Percentiles rank a stretch among this genome's conserved stretches.
Conservation (phyloP, 2,797 vertebrate genomes). For the Darevskia mixta region DNA sequence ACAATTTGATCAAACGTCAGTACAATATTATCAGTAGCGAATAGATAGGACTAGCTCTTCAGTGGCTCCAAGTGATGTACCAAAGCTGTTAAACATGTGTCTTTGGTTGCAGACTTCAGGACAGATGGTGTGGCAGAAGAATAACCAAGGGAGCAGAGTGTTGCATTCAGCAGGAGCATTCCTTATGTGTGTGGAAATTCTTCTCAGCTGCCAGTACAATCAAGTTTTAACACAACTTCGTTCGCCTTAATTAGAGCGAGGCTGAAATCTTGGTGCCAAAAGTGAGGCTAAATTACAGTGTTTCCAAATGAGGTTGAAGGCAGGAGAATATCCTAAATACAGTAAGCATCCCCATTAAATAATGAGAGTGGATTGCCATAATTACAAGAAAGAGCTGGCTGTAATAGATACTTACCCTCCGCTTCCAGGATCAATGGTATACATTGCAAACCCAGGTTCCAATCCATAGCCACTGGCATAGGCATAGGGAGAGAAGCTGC, state of each 20-base stretch:
- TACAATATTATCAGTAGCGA: slow-evolving; percentile 65
- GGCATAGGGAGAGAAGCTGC: background rate
- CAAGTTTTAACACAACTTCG: slow-evolving; percentile 42
- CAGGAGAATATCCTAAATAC: slow-evolving; percentile 7
- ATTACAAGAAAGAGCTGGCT: slow-evolving; percentile 9
- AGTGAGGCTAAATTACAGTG: slow-evolving; percentile 51
- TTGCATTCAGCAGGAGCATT: slow-evolving; percentile 53
- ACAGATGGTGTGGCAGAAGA: slow-evolving; percentile 70
- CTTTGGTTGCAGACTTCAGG: slow-evolving; percentile 52
- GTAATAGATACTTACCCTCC: background rate
- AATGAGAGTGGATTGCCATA: slow-evolving; percentile 3
- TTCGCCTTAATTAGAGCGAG: slow-evolving; percentile 47
- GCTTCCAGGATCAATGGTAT: background rate
- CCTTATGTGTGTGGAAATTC: slow-evolving; percentile 53
- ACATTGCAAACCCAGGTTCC: slow-evolving; percentile 1
- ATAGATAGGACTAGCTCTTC: slow-evolving; percentile 35
- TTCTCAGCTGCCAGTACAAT: slow-evolving; percentile 61
- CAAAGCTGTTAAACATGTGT: slow-evolving; percentile 55
- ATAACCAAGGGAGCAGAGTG: slow-evolving; percentile 60
- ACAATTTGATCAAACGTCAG: slow-evolving; percentile 42
- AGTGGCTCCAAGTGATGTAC: slow-evolving; percentile 46
- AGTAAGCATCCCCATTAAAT: slow-evolving; percentile 22
- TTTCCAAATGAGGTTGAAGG: background rate
- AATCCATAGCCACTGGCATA: background rate
- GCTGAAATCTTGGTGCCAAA: slow-evolving; percentile 39